Evolutionary conservation across 23 tunicate species (phyloP).

Genomic region (Trididemnum miniatum): DNA sequence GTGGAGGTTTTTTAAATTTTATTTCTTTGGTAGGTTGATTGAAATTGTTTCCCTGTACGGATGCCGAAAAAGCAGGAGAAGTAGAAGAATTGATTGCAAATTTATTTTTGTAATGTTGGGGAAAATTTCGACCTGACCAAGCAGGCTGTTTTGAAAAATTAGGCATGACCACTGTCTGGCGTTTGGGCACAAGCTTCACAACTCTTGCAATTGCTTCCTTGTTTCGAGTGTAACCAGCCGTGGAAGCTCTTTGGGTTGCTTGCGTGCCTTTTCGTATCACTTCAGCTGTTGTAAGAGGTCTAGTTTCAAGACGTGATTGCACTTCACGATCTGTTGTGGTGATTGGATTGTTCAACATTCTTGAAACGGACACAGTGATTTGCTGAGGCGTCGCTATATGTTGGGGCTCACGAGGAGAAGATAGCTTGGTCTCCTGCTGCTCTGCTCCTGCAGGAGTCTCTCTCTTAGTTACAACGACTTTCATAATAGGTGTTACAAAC

Average conservation of each 20-base stretch:
- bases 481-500: slow-evolving; percentile 77
- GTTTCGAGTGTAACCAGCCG: slow-evolving; percentile 32
- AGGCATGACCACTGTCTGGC: slow-evolving; percentile 75
- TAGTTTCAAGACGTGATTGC: not conserved
- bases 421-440: not conserved
- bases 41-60: slow-evolving; percentile 51
- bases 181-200: slow-evolving; percentile 66
- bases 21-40: not conserved
- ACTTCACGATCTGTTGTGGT: not conserved
- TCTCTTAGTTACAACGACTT: slow-evolving; percentile 77
- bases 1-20: slow-evolving; percentile 9
- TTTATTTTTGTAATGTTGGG: slow-evolving; percentile 15
- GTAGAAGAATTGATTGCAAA: not conserved
- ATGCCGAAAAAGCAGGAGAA: slow-evolving; percentile 19
- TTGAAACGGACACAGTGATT: slow-evolving; percentile 35
- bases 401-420: not conserved
- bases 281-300: slow-evolving; percentile 15
- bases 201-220: slow-evolving; percentile 54
- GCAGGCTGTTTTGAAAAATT: slow-evolving; percentile 63
- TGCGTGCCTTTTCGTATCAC: slow-evolving; percentile 45
- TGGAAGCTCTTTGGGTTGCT: slow-evolving; percentile 54
- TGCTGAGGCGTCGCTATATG: slow-evolving; percentile 22
- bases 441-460: slow-evolving; percentile 47
- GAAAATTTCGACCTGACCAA: slow-evolving; percentile 34
- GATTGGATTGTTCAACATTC: slow-evolving; percentile 28